Conservation (phyloP, 2,888 invertebrate genomes). For the Chymomyza amoena region DNA sequence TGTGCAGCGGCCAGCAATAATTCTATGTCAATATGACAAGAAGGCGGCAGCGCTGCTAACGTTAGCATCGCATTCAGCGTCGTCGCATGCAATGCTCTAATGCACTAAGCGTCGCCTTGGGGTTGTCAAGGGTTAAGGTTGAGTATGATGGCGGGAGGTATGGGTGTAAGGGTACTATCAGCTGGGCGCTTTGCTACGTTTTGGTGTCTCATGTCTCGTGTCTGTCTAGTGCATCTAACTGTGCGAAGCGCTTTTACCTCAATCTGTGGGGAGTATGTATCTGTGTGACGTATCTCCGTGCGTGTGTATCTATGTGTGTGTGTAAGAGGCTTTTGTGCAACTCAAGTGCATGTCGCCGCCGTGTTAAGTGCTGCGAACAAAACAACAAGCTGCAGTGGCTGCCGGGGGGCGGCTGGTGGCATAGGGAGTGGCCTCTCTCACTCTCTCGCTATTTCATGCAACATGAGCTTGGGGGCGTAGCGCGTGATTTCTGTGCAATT, state of each 20-base stretch:
- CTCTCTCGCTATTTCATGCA: too few relatives aligned
- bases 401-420: neutral
- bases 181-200: slow-evolving; percentile 1
- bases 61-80: slow-evolving; percentile 18
- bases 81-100: neutral
- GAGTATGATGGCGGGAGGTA: neutral
- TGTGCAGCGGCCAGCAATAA: slow-evolving; percentile 39
- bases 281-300: neutral
- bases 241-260: slow-evolving; percentile 41
- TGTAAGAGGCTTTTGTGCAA: slow-evolving; percentile 26
- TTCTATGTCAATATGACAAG: slow-evolving; percentile 68
- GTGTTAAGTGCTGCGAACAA: slow-evolving; percentile 74
- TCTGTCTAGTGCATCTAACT: slow-evolving; percentile 74
- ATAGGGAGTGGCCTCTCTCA: neutral
- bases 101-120: neutral
- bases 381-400: slow-evolving; percentile 4
- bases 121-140: slow-evolving; percentile 14
- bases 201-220: slow-evolving; percentile 63
- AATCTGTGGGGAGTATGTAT: slow-evolving; percentile 10
- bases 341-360: slow-evolving; percentile 77
- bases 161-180: slow-evolving; percentile 34
- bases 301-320: slow-evolving; percentile 4
- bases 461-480: neutral
- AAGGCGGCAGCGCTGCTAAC: slow-evolving; percentile 18
- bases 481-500: slow-evolving; percentile 69